These are phyloP conservation scores for Alcis repandata DNA, from an alignment of 2,888 invertebrate species.

Conservation along the genomic window DNA sequence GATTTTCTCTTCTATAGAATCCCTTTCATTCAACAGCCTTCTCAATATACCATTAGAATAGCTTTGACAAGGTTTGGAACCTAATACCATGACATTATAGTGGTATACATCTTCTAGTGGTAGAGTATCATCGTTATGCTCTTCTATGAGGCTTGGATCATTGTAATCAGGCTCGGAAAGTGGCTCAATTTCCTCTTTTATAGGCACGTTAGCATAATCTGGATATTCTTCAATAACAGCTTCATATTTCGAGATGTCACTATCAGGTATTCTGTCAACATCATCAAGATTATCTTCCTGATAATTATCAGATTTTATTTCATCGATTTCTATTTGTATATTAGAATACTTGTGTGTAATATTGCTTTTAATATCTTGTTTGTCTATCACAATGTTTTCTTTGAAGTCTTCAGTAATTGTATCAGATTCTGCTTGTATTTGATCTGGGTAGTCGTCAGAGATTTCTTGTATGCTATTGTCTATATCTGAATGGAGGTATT, in stretches of 20 bases:
- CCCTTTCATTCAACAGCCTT: neutral
- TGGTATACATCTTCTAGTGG: conserved; percentile 37
- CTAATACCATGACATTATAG: conserved; percentile 54
- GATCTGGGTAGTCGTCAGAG: conserved; percentile 9
- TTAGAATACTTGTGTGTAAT: neutral
- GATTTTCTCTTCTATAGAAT: neutral
- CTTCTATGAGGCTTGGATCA: conserved; percentile 10
- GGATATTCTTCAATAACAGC: conserved; percentile 11
- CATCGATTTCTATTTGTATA: neutral
- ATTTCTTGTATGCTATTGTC: conserved; percentile 1
- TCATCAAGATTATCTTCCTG: neutral
- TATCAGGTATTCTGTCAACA: conserved; percentile 8
- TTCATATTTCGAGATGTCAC: conserved; percentile 18
- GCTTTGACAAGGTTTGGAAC: conserved; percentile 49
- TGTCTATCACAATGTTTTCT: neutral
- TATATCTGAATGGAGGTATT: neutral
- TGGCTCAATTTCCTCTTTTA: conserved; percentile 39
- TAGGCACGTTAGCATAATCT: conserved; percentile 14
- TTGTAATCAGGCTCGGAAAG: conserved; percentile 21
- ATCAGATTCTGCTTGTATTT: neutral
- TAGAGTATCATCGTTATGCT: conserved; percentile 11
- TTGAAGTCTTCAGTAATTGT: neutral
- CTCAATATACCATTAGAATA: neutral
- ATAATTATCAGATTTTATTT: neutral
- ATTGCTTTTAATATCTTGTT: neutral